Evolutionary conservation across 2,888 invertebrate genomes (phyloP).

Genomic region (Lapara coniferarum): DNA sequence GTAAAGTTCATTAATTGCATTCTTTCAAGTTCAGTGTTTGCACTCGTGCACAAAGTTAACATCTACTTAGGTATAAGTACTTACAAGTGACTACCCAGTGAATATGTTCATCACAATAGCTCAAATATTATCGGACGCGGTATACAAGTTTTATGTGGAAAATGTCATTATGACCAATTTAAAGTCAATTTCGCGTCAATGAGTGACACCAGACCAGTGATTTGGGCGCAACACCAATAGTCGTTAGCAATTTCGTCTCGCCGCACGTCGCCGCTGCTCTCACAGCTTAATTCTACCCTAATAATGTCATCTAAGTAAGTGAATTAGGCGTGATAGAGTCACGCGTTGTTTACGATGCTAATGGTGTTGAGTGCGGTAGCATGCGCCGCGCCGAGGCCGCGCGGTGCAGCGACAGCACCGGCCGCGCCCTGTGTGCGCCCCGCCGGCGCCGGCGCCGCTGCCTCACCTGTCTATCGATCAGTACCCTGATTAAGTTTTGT

Average conservation of each 20-base stretch:
- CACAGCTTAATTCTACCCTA: slow-evolving; percentile 43
- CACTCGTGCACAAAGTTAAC: too few relatives aligned
- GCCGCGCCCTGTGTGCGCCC: not conserved
- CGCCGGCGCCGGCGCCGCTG: slow-evolving; percentile 27
- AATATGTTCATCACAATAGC: not conserved
- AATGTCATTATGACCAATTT: slow-evolving; percentile 20
- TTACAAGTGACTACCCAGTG: too few relatives aligned
- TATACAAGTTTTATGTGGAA: not conserved
- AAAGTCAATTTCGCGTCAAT: slow-evolving; percentile 24
- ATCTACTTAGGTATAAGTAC: too few relatives aligned
- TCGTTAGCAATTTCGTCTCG: not conserved
- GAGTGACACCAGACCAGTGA: slow-evolving; percentile 31
- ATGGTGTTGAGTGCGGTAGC: slow-evolving; percentile 42
- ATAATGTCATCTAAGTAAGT: slow-evolving; percentile 66
- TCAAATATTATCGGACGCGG: not conserved
- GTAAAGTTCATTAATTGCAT: too few relatives aligned
- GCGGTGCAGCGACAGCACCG: slow-evolving; percentile 17
- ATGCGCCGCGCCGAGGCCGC: slow-evolving; percentile 22
- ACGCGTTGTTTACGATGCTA: slow-evolving; percentile 63
- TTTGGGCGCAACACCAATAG: too few relatives aligned
- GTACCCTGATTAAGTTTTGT: slow-evolving; percentile 22
- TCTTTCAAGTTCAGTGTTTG: too few relatives aligned
- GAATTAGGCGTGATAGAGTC: slow-evolving; percentile 62
- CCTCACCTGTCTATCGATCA: slow-evolving; percentile 31
- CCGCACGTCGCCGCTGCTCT: not conserved